Evolutionary conservation across 2,888 invertebrate species (phyloP).

Genomic region (Sisyra terminalis): DNA sequence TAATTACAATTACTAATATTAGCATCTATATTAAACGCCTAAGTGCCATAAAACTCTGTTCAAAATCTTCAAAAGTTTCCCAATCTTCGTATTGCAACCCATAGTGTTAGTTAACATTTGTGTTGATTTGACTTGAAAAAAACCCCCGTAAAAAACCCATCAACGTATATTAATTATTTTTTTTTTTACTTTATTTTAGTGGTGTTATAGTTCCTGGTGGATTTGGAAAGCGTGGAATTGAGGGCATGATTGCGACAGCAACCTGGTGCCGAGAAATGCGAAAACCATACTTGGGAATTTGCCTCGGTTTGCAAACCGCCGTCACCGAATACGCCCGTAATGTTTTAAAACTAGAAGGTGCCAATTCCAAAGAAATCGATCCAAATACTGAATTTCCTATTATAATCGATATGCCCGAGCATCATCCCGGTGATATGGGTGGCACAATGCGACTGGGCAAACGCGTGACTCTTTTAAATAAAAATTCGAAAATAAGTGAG

Average conservation of each 20-base stretch:
- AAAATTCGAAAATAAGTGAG: conserved; percentile 43
- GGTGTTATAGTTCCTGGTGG: conserved; percentile 96
- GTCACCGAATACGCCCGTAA: conserved; percentile 92
- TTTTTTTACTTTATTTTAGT: conserved; percentile 33
- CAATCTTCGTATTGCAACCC: no score
- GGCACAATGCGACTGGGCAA: conserved; percentile 98
- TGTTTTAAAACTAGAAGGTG: conserved; percentile 55
- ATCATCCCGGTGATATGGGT: conserved; percentile 81
- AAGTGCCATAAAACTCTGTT: no score
- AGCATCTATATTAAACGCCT: no score
- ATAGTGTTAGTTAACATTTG: no score
- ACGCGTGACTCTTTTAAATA: conserved; percentile 62
- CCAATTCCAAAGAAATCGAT: conserved; percentile 77
- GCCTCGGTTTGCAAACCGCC: conserved; percentile 93
- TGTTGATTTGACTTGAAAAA: no score
- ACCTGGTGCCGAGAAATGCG: conserved; percentile 82
- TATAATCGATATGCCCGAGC: conserved; percentile 98
- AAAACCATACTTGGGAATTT: conserved; percentile 89
- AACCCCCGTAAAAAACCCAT: no score
- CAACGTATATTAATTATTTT: no score
- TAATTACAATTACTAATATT: no score
- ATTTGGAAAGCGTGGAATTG: conserved; percentile 89
- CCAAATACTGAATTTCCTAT: conserved; percentile 57
- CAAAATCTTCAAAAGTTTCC: no score
- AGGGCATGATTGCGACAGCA: conserved; percentile 89